phyloP scores from a whole-genome alignment of 2,797 vertebrate genomes.

The Hylomyscus alleni region DNA sequence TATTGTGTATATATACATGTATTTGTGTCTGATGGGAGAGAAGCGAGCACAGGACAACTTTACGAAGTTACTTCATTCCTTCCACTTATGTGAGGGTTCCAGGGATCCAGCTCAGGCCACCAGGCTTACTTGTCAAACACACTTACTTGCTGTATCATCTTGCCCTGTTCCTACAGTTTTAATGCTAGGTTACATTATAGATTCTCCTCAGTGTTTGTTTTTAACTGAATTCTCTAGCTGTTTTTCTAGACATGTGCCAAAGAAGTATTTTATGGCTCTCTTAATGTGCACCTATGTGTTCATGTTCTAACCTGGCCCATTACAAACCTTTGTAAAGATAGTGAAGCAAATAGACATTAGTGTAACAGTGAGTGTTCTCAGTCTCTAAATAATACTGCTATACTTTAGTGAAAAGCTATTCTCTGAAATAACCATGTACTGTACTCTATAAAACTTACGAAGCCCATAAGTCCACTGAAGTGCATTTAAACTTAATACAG shows the following conservation, averaged over 20 bases:
- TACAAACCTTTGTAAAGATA: neutral
- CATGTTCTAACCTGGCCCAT: neutral
- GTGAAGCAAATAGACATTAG: neutral
- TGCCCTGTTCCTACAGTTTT: neutral
- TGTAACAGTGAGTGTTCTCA: neutral
- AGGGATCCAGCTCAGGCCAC: neutral
- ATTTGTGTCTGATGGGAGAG: neutral
- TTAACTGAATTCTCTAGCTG: neutral
- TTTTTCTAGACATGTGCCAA: conserved; percentile 2
- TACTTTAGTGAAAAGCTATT: conserved; percentile 15
- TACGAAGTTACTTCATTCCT: neutral
- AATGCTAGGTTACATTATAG: neutral
- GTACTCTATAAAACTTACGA: conserved; percentile 5
- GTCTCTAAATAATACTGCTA: neutral
- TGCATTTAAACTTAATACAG: neutral
- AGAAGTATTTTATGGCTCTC: neutral
- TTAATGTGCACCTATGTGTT: neutral
- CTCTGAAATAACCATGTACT: neutral
- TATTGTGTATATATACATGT: neutral
- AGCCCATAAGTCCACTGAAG: neutral
- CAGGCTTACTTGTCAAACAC: neutral
- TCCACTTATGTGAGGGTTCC: neutral
- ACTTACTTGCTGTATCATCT: neutral
- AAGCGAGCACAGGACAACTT: neutral
- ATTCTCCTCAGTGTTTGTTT: conserved; percentile 22